These are phyloP conservation scores for Neotragus moschatus DNA, from an alignment of 2,113 vertebrate genomes.

Conservation along the genomic window DNA sequence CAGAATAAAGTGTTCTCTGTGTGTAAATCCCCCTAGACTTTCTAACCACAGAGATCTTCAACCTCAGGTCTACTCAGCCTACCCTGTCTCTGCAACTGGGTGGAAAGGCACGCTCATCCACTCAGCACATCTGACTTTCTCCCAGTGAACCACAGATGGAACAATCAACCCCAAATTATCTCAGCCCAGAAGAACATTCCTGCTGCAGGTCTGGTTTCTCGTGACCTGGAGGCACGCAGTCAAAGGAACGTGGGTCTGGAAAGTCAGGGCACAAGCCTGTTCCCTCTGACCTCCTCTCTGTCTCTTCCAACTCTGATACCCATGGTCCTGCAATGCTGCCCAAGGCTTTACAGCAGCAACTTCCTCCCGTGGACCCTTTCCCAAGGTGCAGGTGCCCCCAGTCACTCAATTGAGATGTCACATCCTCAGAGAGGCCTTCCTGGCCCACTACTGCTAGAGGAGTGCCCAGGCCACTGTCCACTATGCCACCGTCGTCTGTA, in stretches of 20 bases:
- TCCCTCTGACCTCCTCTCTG: not conserved
- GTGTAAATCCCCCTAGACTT: not conserved
- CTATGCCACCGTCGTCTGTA: rapidly evolving
- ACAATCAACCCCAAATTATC: not conserved
- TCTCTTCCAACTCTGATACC: not conserved
- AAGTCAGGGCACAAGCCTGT: not conserved
- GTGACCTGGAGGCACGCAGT: not conserved
- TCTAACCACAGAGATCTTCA: not conserved
- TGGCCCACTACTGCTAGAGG: not conserved
- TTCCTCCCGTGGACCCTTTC: not conserved
- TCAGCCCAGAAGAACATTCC: not conserved
- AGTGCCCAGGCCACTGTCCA: not conserved
- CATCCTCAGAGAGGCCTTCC: not conserved
- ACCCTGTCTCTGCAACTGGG: not conserved
- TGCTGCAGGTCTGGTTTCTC: not conserved
- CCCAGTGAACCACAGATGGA: not conserved
- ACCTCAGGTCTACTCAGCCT: not conserved
- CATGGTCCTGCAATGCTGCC: not conserved
- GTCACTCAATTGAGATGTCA: not conserved
- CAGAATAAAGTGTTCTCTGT: not conserved
- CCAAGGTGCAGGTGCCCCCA: not conserved
- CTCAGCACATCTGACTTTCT: not conserved
- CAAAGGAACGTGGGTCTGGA: not conserved
- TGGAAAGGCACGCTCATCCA: not conserved
- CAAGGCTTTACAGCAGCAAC: not conserved